A percentile compares a stretch with the other conserved stretches of the same genome.
Conservation (phyloP, 1,140 invertebrate species). For the Drosophila willistoni region DNA sequence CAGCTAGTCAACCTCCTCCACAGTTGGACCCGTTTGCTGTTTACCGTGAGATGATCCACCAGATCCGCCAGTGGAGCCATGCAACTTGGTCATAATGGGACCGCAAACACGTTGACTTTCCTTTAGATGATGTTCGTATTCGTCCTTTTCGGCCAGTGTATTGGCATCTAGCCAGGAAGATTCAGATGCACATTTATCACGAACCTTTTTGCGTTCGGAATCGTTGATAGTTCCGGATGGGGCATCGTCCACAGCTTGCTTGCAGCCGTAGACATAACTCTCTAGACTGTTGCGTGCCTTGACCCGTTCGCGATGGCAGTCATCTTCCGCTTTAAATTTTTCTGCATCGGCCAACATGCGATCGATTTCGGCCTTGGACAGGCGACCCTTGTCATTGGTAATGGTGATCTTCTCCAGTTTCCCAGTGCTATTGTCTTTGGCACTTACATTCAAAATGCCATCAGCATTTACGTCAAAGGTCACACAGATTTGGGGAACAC, state of each 20-base stretch:
- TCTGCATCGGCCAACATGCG: conserved; percentile 93
- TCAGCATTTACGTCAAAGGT: conserved; percentile 92
- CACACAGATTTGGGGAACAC: conserved; percentile 86
- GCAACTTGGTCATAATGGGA: conserved; percentile 91
- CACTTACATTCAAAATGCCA: conserved; percentile 91
- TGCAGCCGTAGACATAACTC: conserved; percentile 91
- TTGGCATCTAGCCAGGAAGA: conserved; percentile 86
- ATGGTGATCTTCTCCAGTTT: conserved; percentile 92
- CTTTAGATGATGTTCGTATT: conserved; percentile 90
- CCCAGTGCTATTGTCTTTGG: conserved; percentile 90
- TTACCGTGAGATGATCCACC: conserved; percentile 53
- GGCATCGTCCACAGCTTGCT: conserved; percentile 88
- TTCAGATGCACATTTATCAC: conserved; percentile 85
- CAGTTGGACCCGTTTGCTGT: conserved; percentile 56
- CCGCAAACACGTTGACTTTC: conserved; percentile 88
- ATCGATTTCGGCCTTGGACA: conserved; percentile 96
- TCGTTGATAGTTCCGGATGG: conserved; percentile 86
- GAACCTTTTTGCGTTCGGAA: conserved; percentile 86
- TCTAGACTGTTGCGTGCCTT: conserved; percentile 92
- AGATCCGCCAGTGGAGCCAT: conserved; percentile 81
- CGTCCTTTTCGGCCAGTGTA: conserved; percentile 89
- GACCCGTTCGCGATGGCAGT: conserved; percentile 87
- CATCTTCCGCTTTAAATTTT: conserved; percentile 88
- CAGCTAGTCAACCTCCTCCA: conserved; percentile 76
- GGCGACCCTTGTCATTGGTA: conserved; percentile 95